phyloP scores from a whole-genome alignment of 2,888 invertebrate genomes.

The Pachydiplax longipennis region DNA sequence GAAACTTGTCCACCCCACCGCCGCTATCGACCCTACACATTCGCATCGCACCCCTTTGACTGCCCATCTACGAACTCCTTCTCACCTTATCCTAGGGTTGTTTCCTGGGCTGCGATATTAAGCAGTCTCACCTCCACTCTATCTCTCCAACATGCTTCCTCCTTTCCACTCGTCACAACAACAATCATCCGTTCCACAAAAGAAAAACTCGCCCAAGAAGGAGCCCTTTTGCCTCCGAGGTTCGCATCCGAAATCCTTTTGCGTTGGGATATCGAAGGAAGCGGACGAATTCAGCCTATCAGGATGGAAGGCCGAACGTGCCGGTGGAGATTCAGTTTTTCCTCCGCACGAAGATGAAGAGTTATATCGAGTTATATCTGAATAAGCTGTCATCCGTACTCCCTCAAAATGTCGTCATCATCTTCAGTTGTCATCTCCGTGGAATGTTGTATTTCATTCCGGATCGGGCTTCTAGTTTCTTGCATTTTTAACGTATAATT shows the following conservation, averaged over 20 bases:
- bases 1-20: slow-evolving; percentile 12
- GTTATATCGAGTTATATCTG: not conserved
- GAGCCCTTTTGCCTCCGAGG: not conserved
- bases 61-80: not conserved
- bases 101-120: not conserved
- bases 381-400: no score
- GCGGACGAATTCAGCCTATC: not conserved
- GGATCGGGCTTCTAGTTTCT: no score
- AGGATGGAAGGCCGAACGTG: not conserved
- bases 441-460: no score
- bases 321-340: not conserved
- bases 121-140: not conserved
- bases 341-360: not conserved
- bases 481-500: no score
- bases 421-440: no score
- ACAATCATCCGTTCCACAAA: not conserved
- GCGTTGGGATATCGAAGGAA: not conserved
- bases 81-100: slow-evolving; percentile 24
- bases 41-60: not conserved
- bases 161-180: not conserved
- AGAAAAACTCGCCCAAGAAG: not conserved
- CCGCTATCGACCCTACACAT: not conserved
- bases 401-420: no score
- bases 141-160: not conserved
- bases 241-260: not conserved